Evolutionary conservation across 37 sponge, comb jelly and placozoan genomes (phyloP).

Genomic region (Haliclona indistincta): DNA sequence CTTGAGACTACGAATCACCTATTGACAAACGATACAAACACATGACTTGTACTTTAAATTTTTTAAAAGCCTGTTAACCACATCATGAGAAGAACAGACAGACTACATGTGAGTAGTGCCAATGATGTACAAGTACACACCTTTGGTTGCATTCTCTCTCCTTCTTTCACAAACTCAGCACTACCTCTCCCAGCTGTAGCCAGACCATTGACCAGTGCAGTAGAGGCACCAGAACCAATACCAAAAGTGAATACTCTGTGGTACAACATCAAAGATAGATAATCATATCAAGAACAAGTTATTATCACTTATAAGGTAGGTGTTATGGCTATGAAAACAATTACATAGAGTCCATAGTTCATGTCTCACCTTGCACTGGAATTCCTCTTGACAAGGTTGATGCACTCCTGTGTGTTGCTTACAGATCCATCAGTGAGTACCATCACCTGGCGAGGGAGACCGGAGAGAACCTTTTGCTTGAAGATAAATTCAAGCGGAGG

Average conservation of each 20-base stretch:
- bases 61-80: too few species aligned
- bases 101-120: too few species aligned
- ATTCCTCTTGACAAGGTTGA: conserved; percentile 55
- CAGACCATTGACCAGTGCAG: conserved; percentile 60
- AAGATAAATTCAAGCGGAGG: conserved; percentile 63
- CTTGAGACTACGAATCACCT: conserved; percentile 47
- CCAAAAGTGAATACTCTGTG: conserved; percentile 65
- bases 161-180: conserved; percentile 51
- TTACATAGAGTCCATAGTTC: neutral
- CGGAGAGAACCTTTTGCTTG: conserved; percentile 25
- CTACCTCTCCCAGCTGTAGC: conserved; percentile 71
- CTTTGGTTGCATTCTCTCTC: conserved; percentile 76
- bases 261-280: neutral
- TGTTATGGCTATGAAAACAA: too few species aligned
- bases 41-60: neutral
- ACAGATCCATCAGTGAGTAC: conserved; percentile 82
- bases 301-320: neutral
- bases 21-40: neutral
- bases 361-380: conserved; percentile 14
- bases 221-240: conserved; percentile 75
- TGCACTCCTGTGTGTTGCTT: conserved; percentile 56
- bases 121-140: conserved; percentile 2
- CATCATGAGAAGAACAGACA: too few species aligned
- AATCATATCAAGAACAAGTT: neutral
- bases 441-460: conserved; percentile 74